Evolutionary conservation across 2,113 vertebrate species (phyloP).

Genomic region (Eurystomus gularis): DNA sequence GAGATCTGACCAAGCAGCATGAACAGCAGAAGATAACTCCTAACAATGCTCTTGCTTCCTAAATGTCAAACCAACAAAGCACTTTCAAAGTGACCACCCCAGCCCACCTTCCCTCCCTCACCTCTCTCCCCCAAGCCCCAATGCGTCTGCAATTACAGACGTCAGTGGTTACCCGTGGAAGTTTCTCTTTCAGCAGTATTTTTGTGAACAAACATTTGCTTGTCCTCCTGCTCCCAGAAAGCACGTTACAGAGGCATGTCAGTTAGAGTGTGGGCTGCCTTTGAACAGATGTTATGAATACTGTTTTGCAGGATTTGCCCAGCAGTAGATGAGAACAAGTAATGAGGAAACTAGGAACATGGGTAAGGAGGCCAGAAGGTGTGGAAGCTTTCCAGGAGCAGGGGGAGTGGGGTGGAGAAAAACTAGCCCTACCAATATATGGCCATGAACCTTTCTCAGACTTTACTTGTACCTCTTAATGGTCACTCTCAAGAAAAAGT

Average conservation of each 20-base stretch:
- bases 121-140: neutral
- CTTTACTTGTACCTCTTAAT: neutral
- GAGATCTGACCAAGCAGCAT: neutral
- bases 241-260: slow-evolving; percentile 27
- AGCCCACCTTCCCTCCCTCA: neutral
- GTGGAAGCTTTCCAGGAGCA: slow-evolving; percentile 45
- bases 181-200: slow-evolving; percentile 25
- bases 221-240: slow-evolving; percentile 42
- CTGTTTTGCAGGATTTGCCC: slow-evolving; percentile 40
- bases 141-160: neutral
- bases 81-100: neutral
- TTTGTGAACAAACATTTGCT: slow-evolving; percentile 51
- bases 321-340: slow-evolving; percentile 48
- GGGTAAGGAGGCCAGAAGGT: slow-evolving; percentile 54
- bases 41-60: neutral
- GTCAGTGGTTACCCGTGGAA: neutral
- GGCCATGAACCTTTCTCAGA: neutral
- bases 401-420: neutral
- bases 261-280: slow-evolving; percentile 56
- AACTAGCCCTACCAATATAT: neutral
- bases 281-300: slow-evolving; percentile 64
- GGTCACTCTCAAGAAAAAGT: neutral
- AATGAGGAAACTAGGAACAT: slow-evolving; percentile 63
- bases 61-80: neutral
- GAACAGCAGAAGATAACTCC: neutral